A percentile compares a stretch with the other conserved stretches of the same genome.
Evolutionary conservation across 2,888 invertebrate genomes (phyloP).

Genomic region (Polydrusus pterygomalis): DNA sequence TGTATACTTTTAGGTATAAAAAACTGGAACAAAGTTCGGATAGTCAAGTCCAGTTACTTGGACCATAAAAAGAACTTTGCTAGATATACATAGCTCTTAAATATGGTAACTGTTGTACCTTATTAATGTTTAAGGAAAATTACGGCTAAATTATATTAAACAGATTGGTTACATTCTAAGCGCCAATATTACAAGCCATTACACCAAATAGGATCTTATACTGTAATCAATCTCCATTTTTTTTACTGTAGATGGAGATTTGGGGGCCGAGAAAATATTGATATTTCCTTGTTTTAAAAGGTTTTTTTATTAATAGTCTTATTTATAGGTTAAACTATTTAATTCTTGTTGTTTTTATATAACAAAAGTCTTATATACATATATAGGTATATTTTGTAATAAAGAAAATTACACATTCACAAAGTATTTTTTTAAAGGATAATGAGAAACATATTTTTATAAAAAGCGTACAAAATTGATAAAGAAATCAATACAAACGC

Average conservation of each 20-base stretch:
- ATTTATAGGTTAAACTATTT: slow-evolving; percentile 16
- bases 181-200: too few relatives aligned
- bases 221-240: too few relatives aligned
- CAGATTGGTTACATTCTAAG: too few relatives aligned
- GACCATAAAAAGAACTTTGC: background rate
- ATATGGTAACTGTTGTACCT: too few relatives aligned
- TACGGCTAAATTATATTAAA: too few relatives aligned
- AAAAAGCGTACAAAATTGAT: slow-evolving; percentile 3
- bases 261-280: too few relatives aligned
- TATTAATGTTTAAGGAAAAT: background rate
- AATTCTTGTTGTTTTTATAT: slow-evolving; percentile 11
- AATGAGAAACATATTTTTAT: background rate
- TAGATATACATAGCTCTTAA: too few relatives aligned
- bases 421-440: background rate
- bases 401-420: slow-evolving; percentile 20
- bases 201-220: too few relatives aligned
- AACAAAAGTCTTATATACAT: slow-evolving; percentile 25
- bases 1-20: slow-evolving; percentile 45
- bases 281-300: slow-evolving; percentile 7
- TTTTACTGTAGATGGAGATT: too few relatives aligned
- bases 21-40: slow-evolving; percentile 54
- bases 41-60: slow-evolving; percentile 44
- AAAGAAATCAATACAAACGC: background rate
- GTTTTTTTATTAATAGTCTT: background rate
- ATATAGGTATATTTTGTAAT: slow-evolving; percentile 22